Percentiles rank a stretch among this genome's conserved stretches.
Evolutionary conservation across 2,797 vertebrate species (phyloP).

Genomic region (Sebastes hopkinsi): DNA sequence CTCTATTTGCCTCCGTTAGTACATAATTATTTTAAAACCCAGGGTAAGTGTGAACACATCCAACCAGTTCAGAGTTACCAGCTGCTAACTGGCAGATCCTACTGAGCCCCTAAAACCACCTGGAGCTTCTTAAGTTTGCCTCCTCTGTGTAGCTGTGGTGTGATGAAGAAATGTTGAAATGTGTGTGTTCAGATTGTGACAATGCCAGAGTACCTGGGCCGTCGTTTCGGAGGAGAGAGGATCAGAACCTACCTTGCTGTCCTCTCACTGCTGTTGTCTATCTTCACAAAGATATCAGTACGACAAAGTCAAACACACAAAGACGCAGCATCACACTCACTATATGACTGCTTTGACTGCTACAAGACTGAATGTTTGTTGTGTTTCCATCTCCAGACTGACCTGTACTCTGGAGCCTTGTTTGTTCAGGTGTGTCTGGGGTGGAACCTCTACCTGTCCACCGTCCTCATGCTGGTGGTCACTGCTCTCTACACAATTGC

Average conservation of each 20-base stretch:
- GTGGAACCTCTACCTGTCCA: conserved; percentile 94
- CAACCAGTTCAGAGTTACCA: not conserved
- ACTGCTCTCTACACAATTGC: conserved; percentile 91
- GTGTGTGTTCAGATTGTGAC: conserved; percentile 87
- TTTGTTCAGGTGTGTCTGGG: conserved; percentile 94
- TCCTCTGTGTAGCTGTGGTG: not conserved
- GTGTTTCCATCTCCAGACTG: conserved; percentile 80
- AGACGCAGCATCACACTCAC: not conserved
- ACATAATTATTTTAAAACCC: not conserved
- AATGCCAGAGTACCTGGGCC: conserved; percentile 92
- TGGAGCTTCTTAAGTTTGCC: not conserved
- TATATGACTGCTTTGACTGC: not conserved
- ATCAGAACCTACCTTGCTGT: conserved; percentile 89
- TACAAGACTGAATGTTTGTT: not conserved
- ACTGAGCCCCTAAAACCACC: not conserved
- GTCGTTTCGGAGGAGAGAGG: conserved; percentile 90
- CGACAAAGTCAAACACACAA: conserved; percentile 39
- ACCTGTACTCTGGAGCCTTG: conserved; percentile 91
- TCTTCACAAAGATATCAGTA: conserved; percentile 97
- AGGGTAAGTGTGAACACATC: not conserved
- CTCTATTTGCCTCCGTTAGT: not conserved
- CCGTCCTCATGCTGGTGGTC: conserved; percentile 87
- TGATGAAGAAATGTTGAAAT: not conserved
- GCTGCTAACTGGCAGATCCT: not conserved
- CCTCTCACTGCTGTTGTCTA: conserved; percentile 89